Evolutionary conservation across 2,113 vertebrate species (phyloP).

Genomic region (Prolemur simus): DNA sequence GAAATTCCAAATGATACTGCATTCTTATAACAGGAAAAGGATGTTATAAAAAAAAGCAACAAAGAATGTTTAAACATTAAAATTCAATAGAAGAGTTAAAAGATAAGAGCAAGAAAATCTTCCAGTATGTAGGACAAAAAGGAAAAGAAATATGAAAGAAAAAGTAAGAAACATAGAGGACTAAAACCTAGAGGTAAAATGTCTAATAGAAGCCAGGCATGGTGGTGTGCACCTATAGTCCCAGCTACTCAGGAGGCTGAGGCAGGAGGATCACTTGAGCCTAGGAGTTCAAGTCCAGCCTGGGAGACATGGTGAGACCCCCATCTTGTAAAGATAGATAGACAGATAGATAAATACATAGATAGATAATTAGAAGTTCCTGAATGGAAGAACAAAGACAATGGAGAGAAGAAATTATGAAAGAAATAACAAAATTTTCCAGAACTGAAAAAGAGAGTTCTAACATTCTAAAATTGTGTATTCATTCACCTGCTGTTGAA

Average conservation of each 20-base stretch:
- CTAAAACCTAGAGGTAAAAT: neutral
- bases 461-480: neutral
- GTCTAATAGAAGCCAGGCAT: neutral
- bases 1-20: neutral
- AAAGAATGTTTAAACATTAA: conserved; percentile 5
- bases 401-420: neutral
- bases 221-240: neutral
- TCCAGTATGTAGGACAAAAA: too few relatives aligned
- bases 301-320: neutral
- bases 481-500: neutral
- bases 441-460: neutral
- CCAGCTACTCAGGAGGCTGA: neutral
- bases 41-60: neutral
- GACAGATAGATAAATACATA: too few relatives aligned
- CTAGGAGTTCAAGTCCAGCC: neutral
- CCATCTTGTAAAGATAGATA: neutral
- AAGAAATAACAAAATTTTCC: neutral
- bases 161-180: neutral
- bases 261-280: neutral
- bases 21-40: neutral
- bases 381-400: neutral
- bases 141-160: neutral
- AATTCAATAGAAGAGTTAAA: neutral
- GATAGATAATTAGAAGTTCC: neutral
- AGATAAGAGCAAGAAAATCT: neutral